Evolutionary conservation across 2,888 invertebrate species (phyloP), one percentile per base, ranked within the genome.

Genomic region (Spilarctia lutea): DNA sequence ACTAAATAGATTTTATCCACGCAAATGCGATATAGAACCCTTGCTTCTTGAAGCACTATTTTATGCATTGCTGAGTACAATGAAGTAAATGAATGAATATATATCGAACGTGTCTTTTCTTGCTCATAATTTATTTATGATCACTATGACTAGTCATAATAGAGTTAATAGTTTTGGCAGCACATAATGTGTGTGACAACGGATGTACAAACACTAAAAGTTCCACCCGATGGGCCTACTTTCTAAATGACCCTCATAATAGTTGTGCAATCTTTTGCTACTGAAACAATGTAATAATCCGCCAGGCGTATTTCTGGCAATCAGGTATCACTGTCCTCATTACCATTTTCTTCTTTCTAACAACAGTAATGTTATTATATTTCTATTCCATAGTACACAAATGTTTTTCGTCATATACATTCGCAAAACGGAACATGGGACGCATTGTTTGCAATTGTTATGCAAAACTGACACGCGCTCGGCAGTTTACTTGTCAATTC

Each of bases 361-460:
- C 60, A 42, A 33, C 52, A 56, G 33, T 33, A 35, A 16, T 65
- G 45, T 30, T 52, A 42, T 70, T 63, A 48, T 74, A 71, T 63
- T 74, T 82, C 42, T 42, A 30, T 79, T 83, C 77, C 70, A 80
- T 78, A 82, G 81, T 78, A n/a, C n/a, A n/a, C n/a, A 71, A 74
- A 80, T 79, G 80, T 84, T 87, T 83, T 85, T 83, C 82, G 81
- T 85, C 82, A 79, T 79, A 84, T 76, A 78, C 81, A 82, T 42
- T 78, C 27, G 82, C 82, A 81, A 87, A 88, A 83, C 86, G 84
- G 87, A 87, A 89, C 86, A 79, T 80, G 78, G 80, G 74, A 73
- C 82, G 86, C 85, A 89, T 90, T 89, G 89, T 91, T 89, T 83
- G 73, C 85, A 79, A 90, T 91, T 93, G 91, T 93, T 91, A 93